Conservation (phyloP, 2,797 vertebrate genomes). For the Molossus molossus region DNA sequence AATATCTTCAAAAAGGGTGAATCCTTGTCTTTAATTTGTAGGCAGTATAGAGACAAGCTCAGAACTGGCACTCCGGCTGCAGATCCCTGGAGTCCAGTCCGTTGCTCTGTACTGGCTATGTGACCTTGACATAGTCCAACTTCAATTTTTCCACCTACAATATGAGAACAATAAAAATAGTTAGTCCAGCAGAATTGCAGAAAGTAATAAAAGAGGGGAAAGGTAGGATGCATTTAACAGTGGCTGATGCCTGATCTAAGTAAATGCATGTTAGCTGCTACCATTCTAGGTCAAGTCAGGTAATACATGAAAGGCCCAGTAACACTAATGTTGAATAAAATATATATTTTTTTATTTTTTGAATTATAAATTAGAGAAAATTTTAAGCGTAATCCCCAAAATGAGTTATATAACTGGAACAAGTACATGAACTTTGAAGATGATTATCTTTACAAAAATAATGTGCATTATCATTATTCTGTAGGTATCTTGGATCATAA, state of each 20-base stretch:
- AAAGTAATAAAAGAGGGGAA: neutral
- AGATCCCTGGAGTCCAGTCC: neutral
- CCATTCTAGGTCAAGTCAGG: neutral
- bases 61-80: neutral
- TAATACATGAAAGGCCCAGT: neutral
- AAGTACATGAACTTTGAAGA: neutral
- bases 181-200: neutral
- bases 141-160: neutral
- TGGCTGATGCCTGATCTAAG: neutral
- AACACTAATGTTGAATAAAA: neutral
- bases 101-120: accelerated
- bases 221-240: neutral
- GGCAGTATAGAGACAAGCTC: neutral
- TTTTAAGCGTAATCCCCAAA: neutral
- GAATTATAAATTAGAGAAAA: neutral
- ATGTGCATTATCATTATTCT: neutral
- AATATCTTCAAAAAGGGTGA: neutral
- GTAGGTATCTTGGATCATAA: neutral
- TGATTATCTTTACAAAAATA: neutral
- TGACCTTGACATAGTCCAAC: neutral
- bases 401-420: neutral
- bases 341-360: neutral
- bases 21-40: neutral
- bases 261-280: neutral
- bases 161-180: neutral